These are phyloP conservation scores for Spisula solida DNA, from an alignment of 2,888 invertebrate genomes.

Conservation along the genomic window DNA sequence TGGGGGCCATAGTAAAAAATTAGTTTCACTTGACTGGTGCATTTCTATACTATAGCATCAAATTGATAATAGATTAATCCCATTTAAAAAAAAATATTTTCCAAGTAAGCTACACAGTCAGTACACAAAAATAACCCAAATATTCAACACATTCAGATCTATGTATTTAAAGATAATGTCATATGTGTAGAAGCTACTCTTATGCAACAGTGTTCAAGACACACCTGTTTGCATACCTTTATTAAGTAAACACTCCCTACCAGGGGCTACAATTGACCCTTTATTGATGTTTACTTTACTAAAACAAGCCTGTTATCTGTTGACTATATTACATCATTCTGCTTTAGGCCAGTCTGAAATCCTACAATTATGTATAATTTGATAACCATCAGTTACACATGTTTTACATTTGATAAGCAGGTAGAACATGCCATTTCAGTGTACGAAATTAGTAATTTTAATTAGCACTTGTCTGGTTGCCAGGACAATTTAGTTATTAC, in stretches of 20 bases:
- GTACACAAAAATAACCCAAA: too few relatives aligned
- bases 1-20: too few relatives aligned
- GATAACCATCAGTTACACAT: background rate
- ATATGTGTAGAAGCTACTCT: background rate
- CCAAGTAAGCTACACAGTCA: too few relatives aligned
- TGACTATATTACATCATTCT: background rate
- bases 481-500: too few relatives aligned
- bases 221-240: background rate
- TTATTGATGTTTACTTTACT: background rate
- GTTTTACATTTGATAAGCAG: background rate
- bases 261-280: slow-evolving; percentile 4
- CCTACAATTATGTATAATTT: background rate
- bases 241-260: slow-evolving; percentile 5
- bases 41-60: too few relatives aligned
- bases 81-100: too few relatives aligned
- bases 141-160: background rate
- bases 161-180: background rate
- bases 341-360: background rate
- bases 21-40: too few relatives aligned
- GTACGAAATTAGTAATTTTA: too few relatives aligned
- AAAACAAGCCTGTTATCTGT: background rate
- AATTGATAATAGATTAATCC: too few relatives aligned
- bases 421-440: background rate
- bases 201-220: background rate
- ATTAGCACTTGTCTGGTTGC: too few relatives aligned